Evolutionary conservation across 2,113 vertebrate species (phyloP).

Genomic region (Nyctereutes procyonoides): DNA sequence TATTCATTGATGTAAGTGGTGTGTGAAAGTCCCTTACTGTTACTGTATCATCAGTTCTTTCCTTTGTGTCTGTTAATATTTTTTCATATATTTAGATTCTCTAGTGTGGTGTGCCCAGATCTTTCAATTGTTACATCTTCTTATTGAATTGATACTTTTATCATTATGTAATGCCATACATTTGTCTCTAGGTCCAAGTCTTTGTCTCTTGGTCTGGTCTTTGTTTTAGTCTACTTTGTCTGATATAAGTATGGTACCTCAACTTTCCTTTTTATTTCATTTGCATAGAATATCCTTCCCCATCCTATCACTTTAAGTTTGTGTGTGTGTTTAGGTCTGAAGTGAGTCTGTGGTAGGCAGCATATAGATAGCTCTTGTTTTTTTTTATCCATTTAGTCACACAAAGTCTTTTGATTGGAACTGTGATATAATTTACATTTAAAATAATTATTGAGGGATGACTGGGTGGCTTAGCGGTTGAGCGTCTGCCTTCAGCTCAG

Average conservation of each 20-base stretch:
- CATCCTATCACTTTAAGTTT: neutral
- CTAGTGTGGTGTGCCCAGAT: neutral
- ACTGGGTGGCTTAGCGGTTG: no score
- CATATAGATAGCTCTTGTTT: neutral
- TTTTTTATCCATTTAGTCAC: neutral
- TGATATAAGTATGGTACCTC: neutral
- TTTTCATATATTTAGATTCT: neutral
- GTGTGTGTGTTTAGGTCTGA: neutral
- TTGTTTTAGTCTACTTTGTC: neutral
- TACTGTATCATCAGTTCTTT: neutral
- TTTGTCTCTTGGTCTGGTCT: no score
- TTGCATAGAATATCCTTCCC: neutral
- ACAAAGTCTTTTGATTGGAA: neutral
- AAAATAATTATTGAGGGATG: neutral
- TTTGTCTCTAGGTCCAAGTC: neutral
- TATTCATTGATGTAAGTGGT: neutral
- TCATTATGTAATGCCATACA: neutral
- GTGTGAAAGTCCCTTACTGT: neutral
- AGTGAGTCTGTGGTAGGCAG: neutral
- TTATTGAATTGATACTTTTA: neutral
- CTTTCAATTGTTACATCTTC: neutral
- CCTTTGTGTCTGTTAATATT: neutral
- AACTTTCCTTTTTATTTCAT: neutral
- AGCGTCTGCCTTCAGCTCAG: no score
- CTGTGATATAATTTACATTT: neutral